Evolutionary conservation across 2,888 invertebrate genomes (phyloP).

Genomic region (Automeris io): DNA sequence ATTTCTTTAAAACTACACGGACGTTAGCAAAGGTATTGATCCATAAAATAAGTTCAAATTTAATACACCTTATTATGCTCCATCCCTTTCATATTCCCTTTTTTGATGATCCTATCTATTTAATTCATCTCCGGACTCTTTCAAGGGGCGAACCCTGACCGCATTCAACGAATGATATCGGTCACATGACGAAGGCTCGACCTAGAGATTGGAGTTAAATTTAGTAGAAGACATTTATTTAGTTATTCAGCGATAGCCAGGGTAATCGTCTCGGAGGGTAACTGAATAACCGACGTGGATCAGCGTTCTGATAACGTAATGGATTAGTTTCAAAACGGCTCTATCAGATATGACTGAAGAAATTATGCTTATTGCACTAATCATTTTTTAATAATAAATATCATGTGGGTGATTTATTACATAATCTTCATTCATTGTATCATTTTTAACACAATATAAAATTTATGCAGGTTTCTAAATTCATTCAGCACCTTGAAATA

Average conservation of each 20-base stretch:
- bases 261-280: slow-evolving; percentile 56
- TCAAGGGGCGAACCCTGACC: slow-evolving; percentile 62
- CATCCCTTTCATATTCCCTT: slow-evolving; percentile 53
- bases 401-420: too few relatives aligned
- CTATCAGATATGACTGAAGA: slow-evolving; percentile 10
- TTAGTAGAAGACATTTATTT: slow-evolving; percentile 75
- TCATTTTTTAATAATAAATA: neutral
- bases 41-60: slow-evolving; percentile 15
- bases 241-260: slow-evolving; percentile 53
- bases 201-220: slow-evolving; percentile 69
- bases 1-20: neutral
- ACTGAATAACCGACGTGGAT: slow-evolving; percentile 41
- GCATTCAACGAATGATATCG: slow-evolving; percentile 66
- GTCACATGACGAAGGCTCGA: slow-evolving; percentile 63
- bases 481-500: too few relatives aligned
- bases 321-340: slow-evolving; percentile 28
- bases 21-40: neutral
- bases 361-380: neutral
- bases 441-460: too few relatives aligned
- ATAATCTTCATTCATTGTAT: too few relatives aligned
- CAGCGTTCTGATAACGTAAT: slow-evolving; percentile 30
- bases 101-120: slow-evolving; percentile 66
- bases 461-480: too few relatives aligned
- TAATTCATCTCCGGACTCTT: slow-evolving; percentile 73
- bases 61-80: slow-evolving; percentile 20